Evolutionary conservation across 2,113 vertebrate genomes (phyloP).

Genomic region (Macquaria ambigua): DNA sequence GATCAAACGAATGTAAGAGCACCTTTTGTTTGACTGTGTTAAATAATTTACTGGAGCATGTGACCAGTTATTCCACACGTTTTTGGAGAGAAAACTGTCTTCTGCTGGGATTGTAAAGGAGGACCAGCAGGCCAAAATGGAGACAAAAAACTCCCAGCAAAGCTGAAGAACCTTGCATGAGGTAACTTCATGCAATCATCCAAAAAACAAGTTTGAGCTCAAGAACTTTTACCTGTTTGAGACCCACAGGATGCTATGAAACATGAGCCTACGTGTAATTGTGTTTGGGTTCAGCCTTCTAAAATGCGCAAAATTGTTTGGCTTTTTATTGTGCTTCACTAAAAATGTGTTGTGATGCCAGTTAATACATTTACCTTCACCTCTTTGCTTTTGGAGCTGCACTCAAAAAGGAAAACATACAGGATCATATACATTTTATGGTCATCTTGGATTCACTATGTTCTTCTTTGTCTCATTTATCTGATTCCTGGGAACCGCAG

Average conservation of each 20-base stretch:
- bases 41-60: constrained; percentile 8
- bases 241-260: constrained; percentile 48
- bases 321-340: background rate
- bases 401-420: background rate
- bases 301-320: constrained; percentile 25
- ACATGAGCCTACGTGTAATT: constrained; percentile 30
- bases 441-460: constrained; percentile 14
- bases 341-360: background rate
- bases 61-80: constrained; percentile 27
- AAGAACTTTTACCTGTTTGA: constrained; percentile 45
- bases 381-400: background rate
- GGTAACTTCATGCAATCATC: constrained; percentile 65
- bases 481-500: constrained; percentile 53
- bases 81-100: constrained; percentile 22
- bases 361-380: background rate
- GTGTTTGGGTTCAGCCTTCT: constrained; percentile 19
- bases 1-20: constrained; percentile 12
- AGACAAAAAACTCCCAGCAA: constrained; percentile 38
- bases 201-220: constrained; percentile 43
- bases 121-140: constrained; percentile 20
- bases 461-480: constrained; percentile 56
- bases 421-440: constrained; percentile 38
- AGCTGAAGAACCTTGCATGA: constrained; percentile 55
- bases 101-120: constrained; percentile 22
- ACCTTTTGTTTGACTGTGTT: constrained; percentile 26